Base-by-base conservation (phyloP, 2,797 vertebrate genomes). In the Acanthiza pusilla region DNA sequence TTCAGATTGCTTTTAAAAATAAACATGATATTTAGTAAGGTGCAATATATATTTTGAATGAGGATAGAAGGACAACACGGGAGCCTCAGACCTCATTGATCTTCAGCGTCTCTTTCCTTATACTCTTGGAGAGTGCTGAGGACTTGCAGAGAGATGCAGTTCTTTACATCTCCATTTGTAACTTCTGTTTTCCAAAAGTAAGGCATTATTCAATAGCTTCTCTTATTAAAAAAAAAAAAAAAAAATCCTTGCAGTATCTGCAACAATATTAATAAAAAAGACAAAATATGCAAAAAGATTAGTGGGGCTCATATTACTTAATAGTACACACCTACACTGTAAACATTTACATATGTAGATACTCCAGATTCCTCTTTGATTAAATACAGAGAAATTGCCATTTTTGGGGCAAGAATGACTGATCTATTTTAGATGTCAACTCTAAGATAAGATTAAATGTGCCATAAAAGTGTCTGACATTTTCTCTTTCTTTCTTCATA, bases 401-500 rank as follows among this genome's bases (percentile, higher is more conserved):
- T 20, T 76, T 65, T 85, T 38, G 67, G 21, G 20, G 16, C 50
- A 72, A 79, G 15, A 72, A 45, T 72, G 22, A 45, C 19, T 60
- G 19, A 75, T 26, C 2, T 67, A 18, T 72, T 75, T 66, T 55
- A 62, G 25, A 51, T 68, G 3, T 40, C 22, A 60, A 1, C 7
- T 34, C 42, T 75, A 71, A 13, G 8, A 32, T 16, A 79, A 80
- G 13, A 58, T 23, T 19, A 50, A 71, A 40, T 36, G 9, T 54
- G 3, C 5, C 10, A 1, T n/a, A 34, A 72, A 65, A 72, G 15
- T 40, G 10, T 36, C 27, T 32, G 7, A 1, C 7, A 13, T 1
- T 57, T 5, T 27, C 27, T 68, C 7, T 34, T 23, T 26, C 4
- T n/a, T 9, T 9, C 9, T 68, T 61, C 42, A 20, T 14, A 72